Percentiles rank a stretch among this genome's conserved stretches.
These are phyloP conservation scores for Cuculus canorus DNA, from an alignment of 2,797 vertebrate genomes.

Conservation along the genomic window DNA sequence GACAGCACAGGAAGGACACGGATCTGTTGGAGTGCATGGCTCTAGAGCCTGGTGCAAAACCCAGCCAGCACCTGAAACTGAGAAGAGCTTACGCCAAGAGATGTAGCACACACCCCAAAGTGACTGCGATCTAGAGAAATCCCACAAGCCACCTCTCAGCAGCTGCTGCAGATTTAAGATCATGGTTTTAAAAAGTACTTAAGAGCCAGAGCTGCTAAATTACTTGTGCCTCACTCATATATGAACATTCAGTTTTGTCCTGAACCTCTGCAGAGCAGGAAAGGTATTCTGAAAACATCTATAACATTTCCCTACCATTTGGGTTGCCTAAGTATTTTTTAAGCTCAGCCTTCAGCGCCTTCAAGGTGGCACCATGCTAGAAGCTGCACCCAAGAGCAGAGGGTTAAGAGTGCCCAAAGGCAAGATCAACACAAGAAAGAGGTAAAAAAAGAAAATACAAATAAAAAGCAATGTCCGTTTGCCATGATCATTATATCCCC, in stretches of 20 bases:
- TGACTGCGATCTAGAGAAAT: background rate
- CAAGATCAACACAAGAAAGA: background rate
- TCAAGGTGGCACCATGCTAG: background rate
- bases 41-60: background rate
- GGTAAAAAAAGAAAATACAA: background rate
- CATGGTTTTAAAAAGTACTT: background rate
- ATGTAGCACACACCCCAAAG: background rate
- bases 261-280: background rate
- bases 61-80: background rate
- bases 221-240: background rate
- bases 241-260: background rate
- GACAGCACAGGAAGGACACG: no score
- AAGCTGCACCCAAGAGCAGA: background rate
- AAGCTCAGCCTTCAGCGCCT: background rate
- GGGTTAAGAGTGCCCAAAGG: background rate
- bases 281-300: background rate
- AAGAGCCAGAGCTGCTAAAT: background rate
- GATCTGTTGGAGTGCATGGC: no score
- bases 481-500: background rate
- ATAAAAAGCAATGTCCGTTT: background rate
- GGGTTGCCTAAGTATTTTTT: background rate
- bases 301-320: background rate
- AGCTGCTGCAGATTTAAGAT: constrained; percentile 1
- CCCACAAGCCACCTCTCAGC: background rate
- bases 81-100: background rate